These are phyloP conservation scores for Xyrauchen texanus DNA, from an alignment of 2,113 vertebrate genomes.

Conservation along the genomic window DNA sequence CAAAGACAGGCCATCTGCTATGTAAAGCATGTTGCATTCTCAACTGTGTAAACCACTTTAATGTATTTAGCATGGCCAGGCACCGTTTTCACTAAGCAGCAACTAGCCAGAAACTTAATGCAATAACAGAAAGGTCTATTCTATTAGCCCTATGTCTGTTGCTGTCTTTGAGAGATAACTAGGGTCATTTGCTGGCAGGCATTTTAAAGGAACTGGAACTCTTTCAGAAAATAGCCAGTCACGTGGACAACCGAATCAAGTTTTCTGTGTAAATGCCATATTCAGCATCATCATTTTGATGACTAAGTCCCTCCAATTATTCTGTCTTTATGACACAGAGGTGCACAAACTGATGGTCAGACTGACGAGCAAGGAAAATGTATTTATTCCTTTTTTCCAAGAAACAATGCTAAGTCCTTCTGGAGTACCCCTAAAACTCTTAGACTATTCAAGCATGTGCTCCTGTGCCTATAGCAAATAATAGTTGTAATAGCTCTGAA, in stretches of 20 bases:
- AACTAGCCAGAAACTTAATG: conserved; percentile 37
- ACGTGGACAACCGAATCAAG: neutral
- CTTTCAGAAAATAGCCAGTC: conserved; percentile 46
- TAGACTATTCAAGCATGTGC: too few species aligned
- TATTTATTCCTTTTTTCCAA: too few species aligned
- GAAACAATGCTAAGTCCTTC: too few species aligned
- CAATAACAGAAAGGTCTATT: conserved; percentile 57
- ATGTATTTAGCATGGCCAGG: conserved; percentile 45
- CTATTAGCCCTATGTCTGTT: conserved; percentile 47
- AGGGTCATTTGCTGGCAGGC: conserved; percentile 34
- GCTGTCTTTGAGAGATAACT: conserved; percentile 23
- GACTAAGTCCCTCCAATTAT: neutral
- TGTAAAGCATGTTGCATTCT: conserved; percentile 23
- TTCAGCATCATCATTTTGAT: conserved; percentile 27
- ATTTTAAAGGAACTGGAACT: conserved; percentile 40
- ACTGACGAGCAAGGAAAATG: too few species aligned
- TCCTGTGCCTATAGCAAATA: conserved; percentile 38
- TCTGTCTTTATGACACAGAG: neutral
- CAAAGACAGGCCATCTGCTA: conserved; percentile 23
- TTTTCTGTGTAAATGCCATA: neutral
- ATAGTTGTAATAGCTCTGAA: conserved; percentile 9
- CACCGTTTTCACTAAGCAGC: conserved; percentile 42
- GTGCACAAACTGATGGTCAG: too few species aligned
- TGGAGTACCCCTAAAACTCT: too few species aligned
- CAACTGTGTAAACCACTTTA: conserved; percentile 29